Evolutionary conservation across 2,888 invertebrate species (phyloP), one percentile per base, ranked within the genome.

Genomic region (Catotricha subobsoleta): DNA sequence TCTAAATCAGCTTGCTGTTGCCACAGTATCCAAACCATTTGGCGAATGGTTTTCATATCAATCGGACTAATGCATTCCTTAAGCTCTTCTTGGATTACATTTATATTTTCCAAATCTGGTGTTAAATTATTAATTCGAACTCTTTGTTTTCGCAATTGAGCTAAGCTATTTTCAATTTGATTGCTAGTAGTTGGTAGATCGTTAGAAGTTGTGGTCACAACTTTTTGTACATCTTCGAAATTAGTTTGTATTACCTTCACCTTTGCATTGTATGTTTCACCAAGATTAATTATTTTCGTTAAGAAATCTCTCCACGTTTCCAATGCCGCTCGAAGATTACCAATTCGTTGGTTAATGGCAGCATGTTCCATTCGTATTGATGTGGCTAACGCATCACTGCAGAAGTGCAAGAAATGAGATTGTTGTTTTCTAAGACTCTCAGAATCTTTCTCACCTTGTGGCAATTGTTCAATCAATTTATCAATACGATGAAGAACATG

Each of bases 21-120:
- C 59, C 74, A 71, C 40, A 87, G 59, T 45, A 84, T 68, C 74
- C 83, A 80, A 46, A 79, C 70, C 48, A 74, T 72, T 55, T 87
- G 87, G 49, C 76, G 76, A 37, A 87, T 72, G 12, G 76, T 67
- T 55, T 86, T 80, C 60, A 84, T 78, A 53, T 90, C 88, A 36
- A 76, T 73, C 1, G 86, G 83, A 56, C 82, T 83, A 5, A 88
- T 67, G 50, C 81, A 82, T 55, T 87, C 84, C 51, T 84, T 82
- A 3, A 90, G 64, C 58, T 86, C 79, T 56, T 87, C 84, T 50
- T 83, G 79, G 23, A 75, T 74, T 1, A 78, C 73, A 33, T 75
- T 76, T 1, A 86, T 64, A 25, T 72, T 67, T 56, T 86, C 82
- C 19, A 86, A 64, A 42, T 77, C 74, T 23, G 66, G 67, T 33